Evolutionary conservation across 2,888 invertebrate species (phyloP).

Genomic region (Andrena dorsata): DNA sequence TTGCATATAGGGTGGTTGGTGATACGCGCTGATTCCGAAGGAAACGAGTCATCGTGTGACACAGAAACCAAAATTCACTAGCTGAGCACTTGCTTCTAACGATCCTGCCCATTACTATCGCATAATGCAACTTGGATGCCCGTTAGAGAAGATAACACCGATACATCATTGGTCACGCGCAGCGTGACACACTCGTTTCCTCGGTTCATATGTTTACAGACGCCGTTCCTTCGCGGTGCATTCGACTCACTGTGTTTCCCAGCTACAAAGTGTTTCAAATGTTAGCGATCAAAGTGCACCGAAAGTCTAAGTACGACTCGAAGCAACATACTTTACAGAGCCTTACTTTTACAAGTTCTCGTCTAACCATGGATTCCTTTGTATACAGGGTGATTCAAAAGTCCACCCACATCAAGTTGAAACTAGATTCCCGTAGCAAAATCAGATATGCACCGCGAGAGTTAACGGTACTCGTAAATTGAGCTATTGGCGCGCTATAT

Average conservation of each 20-base stretch:
- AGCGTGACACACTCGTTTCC: conserved; percentile 7
- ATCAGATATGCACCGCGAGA: neutral
- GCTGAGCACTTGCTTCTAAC: neutral
- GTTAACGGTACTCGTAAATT: neutral
- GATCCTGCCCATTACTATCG: conserved; percentile 7
- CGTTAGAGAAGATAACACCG: conserved; percentile 33
- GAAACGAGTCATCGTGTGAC: conserved; percentile 5
- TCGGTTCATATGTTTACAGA: neutral
- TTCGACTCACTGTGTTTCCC: neutral
- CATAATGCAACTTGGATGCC: neutral
- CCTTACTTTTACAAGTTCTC: neutral
- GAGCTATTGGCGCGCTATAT: neutral
- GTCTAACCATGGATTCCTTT: neutral
- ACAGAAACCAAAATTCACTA: conserved; percentile 23
- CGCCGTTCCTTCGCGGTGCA: neutral
- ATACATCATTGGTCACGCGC: conserved; percentile 44
- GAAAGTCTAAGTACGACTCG: neutral
- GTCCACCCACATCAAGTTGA: neutral
- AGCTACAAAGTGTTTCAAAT: neutral
- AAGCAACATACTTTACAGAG: neutral
- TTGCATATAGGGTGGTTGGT: neutral
- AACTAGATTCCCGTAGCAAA: neutral
- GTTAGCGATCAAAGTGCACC: neutral
- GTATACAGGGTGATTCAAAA: neutral
- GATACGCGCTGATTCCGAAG: conserved; percentile 5